Base-by-base conservation (phyloP, 2,888 invertebrate species). In the Dorcus parallelipipedus region DNA sequence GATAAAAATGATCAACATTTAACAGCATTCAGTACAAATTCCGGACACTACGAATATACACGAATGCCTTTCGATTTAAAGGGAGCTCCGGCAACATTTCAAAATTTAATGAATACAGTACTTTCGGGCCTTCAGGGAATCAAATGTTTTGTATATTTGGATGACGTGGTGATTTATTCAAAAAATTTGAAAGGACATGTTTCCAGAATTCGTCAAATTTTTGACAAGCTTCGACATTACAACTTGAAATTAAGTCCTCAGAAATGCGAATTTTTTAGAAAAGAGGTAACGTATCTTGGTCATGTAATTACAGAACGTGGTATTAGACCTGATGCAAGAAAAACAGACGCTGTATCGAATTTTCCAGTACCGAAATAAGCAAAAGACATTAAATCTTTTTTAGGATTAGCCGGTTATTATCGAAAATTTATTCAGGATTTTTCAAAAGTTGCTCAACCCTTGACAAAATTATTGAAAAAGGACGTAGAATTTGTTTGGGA, bases 61-160 rank as follows among this genome's bases (percentile, higher is more conserved):
- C 52, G 65, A 14, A 70, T 71, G 67, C 70, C 70, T 6, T 67
- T 69, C 47, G 69, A 70, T 2, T 52, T 71, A 20, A 70, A 67
- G 48, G 65, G 65, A 40, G 67, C 70, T 1, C 69, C 70, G 1
- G 61, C 69, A 0, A 71, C 70, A 0, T 74, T 73, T 38, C 69
- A 70, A 61, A 45, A 68, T 8, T 38, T 70, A 41, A 73, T 73
- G 71, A 68, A 73, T 33, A 55, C 47, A 3, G 64, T 71, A 1
- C 53, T 74, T 10, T 40, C 53, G 1, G 71, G 70, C 0, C 14
- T 73, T 4, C 65, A 66, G 57, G 64, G 65, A 5, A 61, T 54
- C 2, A 54, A 57, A 43, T 69, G 72, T 52, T 67, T 76, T 14
- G 70, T 74, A 1, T 77, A 73, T 56, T 40, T 76, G 7, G 75